Conservation (phyloP, 2,113 vertebrate genomes). For the Rutilus rutilus region DNA sequence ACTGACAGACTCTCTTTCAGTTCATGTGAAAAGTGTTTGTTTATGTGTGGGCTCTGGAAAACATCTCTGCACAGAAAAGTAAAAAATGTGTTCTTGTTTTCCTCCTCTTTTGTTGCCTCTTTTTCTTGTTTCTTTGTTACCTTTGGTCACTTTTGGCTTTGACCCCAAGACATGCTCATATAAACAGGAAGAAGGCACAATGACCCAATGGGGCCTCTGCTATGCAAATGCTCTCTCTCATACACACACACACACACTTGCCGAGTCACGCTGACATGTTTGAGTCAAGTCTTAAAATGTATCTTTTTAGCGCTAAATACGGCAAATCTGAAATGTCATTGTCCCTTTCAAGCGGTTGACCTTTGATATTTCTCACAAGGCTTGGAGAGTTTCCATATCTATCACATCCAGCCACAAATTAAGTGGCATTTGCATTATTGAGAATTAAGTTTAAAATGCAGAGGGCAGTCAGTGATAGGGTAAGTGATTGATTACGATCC, state of each 20-base stretch:
- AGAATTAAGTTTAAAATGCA: background rate
- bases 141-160: constrained; percentile 66
- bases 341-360: background rate
- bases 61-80: background rate
- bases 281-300: background rate
- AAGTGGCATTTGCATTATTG: background rate
- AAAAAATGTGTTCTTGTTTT: background rate
- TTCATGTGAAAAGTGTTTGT: constrained; percentile 1
- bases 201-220: constrained; percentile 49
- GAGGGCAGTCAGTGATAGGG: background rate
- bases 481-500: background rate
- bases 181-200: constrained; percentile 76
- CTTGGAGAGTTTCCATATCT: background rate
- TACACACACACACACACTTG: background rate
- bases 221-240: background rate
- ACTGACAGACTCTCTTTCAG: constrained; percentile 10
- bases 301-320: background rate
- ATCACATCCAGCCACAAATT: background rate
- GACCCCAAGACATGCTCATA: constrained; percentile 72
- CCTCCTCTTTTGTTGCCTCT: background rate
- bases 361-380: background rate
- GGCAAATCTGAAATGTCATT: background rate
- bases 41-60: constrained; percentile 3
- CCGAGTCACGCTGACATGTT: background rate
- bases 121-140: constrained; percentile 14